Conservation (phyloP, 2,888 invertebrate genomes). For the Diadegma fenestrale region DNA sequence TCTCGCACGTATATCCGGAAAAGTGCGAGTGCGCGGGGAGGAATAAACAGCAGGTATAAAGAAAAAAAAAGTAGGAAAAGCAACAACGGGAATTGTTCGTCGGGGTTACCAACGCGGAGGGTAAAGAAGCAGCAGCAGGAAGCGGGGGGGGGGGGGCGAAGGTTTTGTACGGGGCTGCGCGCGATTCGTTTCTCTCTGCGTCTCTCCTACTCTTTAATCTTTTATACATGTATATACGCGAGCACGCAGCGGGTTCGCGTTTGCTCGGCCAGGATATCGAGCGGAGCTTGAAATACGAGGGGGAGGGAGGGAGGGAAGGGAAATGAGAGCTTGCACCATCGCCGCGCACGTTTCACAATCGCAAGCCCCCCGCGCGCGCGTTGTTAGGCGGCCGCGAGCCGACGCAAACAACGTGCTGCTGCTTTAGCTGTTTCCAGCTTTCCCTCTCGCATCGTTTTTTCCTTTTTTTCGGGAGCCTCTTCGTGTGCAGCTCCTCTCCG, state of each 20-base stretch:
- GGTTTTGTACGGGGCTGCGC: constrained; percentile 47
- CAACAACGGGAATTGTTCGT: constrained; percentile 50
- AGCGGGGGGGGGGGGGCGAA: constrained; percentile 5
- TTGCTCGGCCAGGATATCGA: constrained; percentile 66
- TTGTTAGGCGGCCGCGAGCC: constrained; percentile 65
- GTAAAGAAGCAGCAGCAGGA: no score
- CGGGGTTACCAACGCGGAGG: constrained; percentile 18
- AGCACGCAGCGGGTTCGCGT: constrained; percentile 51
- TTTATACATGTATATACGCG: constrained; percentile 15
- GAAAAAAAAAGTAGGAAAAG: constrained; percentile 26
- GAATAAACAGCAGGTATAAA: constrained; percentile 33
- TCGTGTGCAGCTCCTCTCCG: no score
- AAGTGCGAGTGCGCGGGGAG: not conserved
- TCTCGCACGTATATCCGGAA: constrained; percentile 17
- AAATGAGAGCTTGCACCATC: constrained; percentile 34
- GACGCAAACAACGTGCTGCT: constrained; percentile 61
- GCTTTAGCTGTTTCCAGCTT: constrained; percentile 29
- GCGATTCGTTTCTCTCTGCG: constrained; percentile 49
- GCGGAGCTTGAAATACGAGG: constrained; percentile 67
- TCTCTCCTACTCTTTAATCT: constrained; percentile 14
- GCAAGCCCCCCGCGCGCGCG: constrained; percentile 50
- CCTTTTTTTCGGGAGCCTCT: constrained; percentile 2
- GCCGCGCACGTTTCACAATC: constrained; percentile 48
- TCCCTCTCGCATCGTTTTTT: constrained; percentile 43
- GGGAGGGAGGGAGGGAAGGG: not conserved